Evolutionary conservation across 2,888 invertebrate genomes (phyloP).

Genomic region (Hirtodrosophila histrioides): DNA sequence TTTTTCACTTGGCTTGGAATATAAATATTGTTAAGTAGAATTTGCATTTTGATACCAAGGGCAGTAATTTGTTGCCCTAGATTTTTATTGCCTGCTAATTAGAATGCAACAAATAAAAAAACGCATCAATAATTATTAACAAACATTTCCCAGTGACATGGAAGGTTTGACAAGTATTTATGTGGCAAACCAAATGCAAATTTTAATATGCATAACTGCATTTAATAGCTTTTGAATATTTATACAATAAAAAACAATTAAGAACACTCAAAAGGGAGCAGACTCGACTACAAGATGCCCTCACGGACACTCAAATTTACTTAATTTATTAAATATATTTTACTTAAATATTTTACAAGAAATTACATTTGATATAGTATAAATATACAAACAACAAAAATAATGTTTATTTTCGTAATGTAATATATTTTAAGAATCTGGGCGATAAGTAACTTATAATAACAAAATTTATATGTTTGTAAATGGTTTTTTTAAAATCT

Average conservation of each 20-base stretch:
- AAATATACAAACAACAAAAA: too few relatives aligned
- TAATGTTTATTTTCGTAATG: too few relatives aligned
- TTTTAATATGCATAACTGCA: constrained; percentile 75
- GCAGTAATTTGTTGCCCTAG: constrained; percentile 5
- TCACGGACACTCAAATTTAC: background rate
- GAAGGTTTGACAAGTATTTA: constrained; percentile 59
- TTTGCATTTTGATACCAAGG: constrained; percentile 26
- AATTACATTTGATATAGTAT: too few relatives aligned
- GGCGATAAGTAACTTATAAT: too few relatives aligned
- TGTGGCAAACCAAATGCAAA: constrained; percentile 47
- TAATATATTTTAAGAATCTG: too few relatives aligned
- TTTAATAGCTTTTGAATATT: constrained; percentile 71
- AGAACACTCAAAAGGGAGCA: background rate
- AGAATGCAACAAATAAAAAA: constrained; percentile 11
- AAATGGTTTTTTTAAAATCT: too few relatives aligned
- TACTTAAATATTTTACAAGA: too few relatives aligned
- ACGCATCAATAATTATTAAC: constrained; percentile 60
- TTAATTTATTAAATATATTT: too few relatives aligned
- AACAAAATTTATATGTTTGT: too few relatives aligned
- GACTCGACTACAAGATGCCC: constrained; percentile 3
- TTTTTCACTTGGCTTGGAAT: constrained; percentile 10
- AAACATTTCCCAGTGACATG: constrained; percentile 39
- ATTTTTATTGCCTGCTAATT: constrained; percentile 6
- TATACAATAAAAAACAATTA: constrained; percentile 25
- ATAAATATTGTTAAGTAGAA: constrained; percentile 29